Evolutionary conservation across 2,888 invertebrate genomes (phyloP), one percentile per base, ranked within the genome.

Genomic region (Acheta domesticus): DNA sequence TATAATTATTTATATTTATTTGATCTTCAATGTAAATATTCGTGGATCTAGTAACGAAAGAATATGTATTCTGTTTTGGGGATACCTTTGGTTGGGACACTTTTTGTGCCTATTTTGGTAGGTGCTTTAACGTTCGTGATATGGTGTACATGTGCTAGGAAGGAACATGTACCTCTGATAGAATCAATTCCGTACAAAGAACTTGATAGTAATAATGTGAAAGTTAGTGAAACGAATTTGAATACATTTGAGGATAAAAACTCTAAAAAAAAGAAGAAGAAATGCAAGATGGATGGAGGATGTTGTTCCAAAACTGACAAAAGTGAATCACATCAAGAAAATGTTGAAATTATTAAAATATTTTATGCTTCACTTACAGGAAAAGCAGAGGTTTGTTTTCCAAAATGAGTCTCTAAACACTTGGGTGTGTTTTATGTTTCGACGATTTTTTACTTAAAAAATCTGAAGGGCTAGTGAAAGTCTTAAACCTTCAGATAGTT

Each of bases 31-130:
- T 23, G 23, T 23, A 23, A 23, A 23, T 23, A 36, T 36, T 8
- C 36, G 36, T 36, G 36, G 36, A 8, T 36, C 36, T 36, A 8
- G 36, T 36, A 36, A 36, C 5, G 36, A 36, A 36, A 36, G 36
- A 36, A 8, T 5, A 81, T 81, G 81, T n/a, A 80, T 20, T 49
- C 79, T 14, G 23, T 80, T 20, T 76, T 81, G 49, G 81, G 81
- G 36, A 50, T 79, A 11, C 80, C 80, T 49, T 80, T 80, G 74
- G 49, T 81, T 79, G 81, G 81, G 12, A 36, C 75, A 19, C 62
- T 78, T 23, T 81, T 79, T 76, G 20, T 80, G 4, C 80, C 81
- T 48, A 62, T 74, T 12, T 75, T 80, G 23, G 16, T 80, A 14
- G 79, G 75, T 16, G 20, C 80, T 48, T 19, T 76, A 49, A 49